These are phyloP conservation scores for Lydus trimaculatus DNA, from an alignment of 2,888 invertebrate species.

Conservation along the genomic window DNA sequence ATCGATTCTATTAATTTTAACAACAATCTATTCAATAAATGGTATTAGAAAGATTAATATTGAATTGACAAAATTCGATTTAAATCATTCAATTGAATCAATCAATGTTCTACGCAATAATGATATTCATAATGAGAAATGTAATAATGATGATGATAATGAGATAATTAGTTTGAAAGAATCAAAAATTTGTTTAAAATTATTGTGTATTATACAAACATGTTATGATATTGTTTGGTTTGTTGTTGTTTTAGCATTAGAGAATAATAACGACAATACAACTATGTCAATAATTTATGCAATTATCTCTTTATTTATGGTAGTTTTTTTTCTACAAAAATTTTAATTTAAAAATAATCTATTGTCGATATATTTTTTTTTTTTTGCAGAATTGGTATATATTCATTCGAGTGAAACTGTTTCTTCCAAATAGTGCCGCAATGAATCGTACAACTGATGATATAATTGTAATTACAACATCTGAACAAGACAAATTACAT, in stretches of 20 bases:
- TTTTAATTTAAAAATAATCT: background rate
- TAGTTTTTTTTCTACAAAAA: constrained; percentile 47
- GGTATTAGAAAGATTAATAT: constrained; percentile 61
- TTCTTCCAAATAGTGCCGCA: constrained; percentile 48
- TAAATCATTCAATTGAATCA: constrained; percentile 57
- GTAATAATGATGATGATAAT: constrained; percentile 45
- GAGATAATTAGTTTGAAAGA: constrained; percentile 63
- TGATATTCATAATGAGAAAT: constrained; percentile 46
- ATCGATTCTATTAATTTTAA: constrained; percentile 71
- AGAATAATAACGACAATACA: constrained; percentile 69
- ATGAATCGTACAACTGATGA: constrained; percentile 41
- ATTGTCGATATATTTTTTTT: too few relatives aligned
- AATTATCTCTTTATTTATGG: constrained; percentile 66
- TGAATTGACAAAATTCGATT: constrained; percentile 57
- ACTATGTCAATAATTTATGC: constrained; percentile 68
- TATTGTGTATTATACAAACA: constrained; percentile 73
- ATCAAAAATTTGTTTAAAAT: constrained; percentile 67
- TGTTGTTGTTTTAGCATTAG: constrained; percentile 75
- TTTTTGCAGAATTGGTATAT: constrained; percentile 59
- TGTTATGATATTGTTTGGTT: constrained; percentile 78
- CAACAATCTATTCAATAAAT: constrained; percentile 67
- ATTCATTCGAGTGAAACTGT: constrained; percentile 54
- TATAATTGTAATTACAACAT: constrained; percentile 15
- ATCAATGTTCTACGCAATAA: constrained; percentile 53
- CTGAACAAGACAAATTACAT: constrained; percentile 39